Conservation (phyloP, 2,888 invertebrate species). For the Arenicola marina region DNA sequence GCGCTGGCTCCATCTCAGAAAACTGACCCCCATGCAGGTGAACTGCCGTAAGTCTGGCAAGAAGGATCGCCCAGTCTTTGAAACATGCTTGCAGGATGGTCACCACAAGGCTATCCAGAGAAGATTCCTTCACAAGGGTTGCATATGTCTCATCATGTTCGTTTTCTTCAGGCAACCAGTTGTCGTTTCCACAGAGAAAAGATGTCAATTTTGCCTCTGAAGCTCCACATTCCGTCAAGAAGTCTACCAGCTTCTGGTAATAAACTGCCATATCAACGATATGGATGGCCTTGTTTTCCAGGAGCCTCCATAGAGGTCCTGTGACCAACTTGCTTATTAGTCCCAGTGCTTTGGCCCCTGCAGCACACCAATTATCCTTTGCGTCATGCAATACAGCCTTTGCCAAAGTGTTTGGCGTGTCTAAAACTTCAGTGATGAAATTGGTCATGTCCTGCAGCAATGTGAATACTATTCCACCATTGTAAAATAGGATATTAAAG, state of each 20-base stretch:
- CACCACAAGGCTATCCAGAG: background rate
- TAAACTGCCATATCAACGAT: background rate
- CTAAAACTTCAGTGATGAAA: background rate
- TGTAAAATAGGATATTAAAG: background rate
- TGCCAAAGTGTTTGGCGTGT: background rate
- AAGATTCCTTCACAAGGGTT: background rate
- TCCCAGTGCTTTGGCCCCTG: conserved; percentile 2
- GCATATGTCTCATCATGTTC: background rate
- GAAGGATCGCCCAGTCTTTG: background rate
- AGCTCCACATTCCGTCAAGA: background rate
- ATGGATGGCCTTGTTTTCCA: background rate
- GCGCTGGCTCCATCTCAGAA: background rate
- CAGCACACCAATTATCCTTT: background rate
- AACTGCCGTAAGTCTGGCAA: background rate
- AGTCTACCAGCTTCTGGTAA: background rate
- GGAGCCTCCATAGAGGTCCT: background rate
- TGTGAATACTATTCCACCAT: background rate
- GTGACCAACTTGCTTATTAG: background rate
- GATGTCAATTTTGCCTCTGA: background rate
- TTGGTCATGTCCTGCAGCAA: background rate
- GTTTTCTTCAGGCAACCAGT: no score
- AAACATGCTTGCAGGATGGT: background rate
- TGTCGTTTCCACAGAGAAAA: background rate
- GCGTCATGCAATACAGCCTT: background rate
- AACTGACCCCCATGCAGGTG: background rate